A percentile compares a stretch with the other conserved stretches of the same genome.
Evolutionary conservation across 2,113 vertebrate species (phyloP).

Genomic region (Tympanuchus pallidicinctus): DNA sequence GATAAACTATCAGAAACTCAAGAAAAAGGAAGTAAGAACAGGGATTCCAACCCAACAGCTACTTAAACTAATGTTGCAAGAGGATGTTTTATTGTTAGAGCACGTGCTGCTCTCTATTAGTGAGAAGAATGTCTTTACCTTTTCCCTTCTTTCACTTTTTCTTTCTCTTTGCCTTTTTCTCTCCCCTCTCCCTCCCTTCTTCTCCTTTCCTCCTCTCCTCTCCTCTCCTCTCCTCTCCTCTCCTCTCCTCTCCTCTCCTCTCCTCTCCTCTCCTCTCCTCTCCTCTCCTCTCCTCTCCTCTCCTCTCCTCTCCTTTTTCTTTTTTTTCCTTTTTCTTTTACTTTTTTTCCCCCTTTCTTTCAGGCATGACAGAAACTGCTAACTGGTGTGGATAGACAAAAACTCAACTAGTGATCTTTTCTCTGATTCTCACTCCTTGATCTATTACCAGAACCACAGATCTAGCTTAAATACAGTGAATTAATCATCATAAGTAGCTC

Average conservation of each 20-base stretch:
- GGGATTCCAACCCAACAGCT: background rate
- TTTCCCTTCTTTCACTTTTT: rapidly evolving
- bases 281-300: too few relatives aligned
- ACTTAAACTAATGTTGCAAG: background rate
- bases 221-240: too few relatives aligned
- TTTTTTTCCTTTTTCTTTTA: background rate
- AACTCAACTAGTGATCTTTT: background rate
- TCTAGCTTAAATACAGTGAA: background rate
- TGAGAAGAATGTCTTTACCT: rapidly evolving
- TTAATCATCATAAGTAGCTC: background rate
- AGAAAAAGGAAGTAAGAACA: background rate
- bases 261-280: too few relatives aligned
- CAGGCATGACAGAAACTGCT: background rate
- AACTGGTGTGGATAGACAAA: background rate
- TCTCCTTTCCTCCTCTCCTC: too few relatives aligned
- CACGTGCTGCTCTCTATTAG: background rate
- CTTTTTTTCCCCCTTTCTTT: background rate
- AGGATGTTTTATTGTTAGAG: background rate
- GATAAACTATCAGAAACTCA: background rate
- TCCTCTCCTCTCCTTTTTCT: too few relatives aligned
- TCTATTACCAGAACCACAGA: background rate
- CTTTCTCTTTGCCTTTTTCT: too few relatives aligned
- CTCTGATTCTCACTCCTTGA: background rate
- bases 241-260: background rate
- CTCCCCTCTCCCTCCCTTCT: too few relatives aligned